Evolutionary conservation across 2,113 vertebrate species (phyloP).

Genomic region (Megaceryle torquata): DNA sequence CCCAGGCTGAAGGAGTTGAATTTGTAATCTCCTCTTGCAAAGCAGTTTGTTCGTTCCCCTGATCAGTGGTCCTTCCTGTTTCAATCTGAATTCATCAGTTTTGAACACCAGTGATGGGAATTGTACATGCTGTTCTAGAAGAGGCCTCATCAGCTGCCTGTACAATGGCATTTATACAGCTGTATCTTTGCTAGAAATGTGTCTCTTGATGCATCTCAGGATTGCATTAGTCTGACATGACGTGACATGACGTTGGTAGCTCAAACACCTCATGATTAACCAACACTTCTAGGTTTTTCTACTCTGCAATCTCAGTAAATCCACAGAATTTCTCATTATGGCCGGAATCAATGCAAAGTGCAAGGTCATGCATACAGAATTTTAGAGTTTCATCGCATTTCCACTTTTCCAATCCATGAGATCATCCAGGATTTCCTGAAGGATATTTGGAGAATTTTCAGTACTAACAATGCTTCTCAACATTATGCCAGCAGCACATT

Average conservation of each 20-base stretch:
- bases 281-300: neutral
- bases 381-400: neutral
- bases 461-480: neutral
- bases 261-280: neutral
- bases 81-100: neutral
- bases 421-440: neutral
- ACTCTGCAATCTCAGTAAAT: neutral
- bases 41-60: neutral
- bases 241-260: neutral
- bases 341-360: neutral
- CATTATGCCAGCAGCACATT: neutral
- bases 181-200: neutral
- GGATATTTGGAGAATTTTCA: neutral
- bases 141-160: neutral
- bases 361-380: neutral
- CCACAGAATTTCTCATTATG: neutral
- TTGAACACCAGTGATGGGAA: neutral
- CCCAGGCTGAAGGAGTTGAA: neutral
- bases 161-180: neutral
- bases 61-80: neutral
- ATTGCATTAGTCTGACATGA: neutral
- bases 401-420: neutral
- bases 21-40: neutral
- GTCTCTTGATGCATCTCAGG: neutral
- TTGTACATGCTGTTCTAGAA: neutral